Percentiles rank a stretch among this genome's conserved stretches.
Evolutionary conservation across 92 coral and sea anemone genomes (phyloP).

Genomic region (Epizoanthus stellaris): DNA sequence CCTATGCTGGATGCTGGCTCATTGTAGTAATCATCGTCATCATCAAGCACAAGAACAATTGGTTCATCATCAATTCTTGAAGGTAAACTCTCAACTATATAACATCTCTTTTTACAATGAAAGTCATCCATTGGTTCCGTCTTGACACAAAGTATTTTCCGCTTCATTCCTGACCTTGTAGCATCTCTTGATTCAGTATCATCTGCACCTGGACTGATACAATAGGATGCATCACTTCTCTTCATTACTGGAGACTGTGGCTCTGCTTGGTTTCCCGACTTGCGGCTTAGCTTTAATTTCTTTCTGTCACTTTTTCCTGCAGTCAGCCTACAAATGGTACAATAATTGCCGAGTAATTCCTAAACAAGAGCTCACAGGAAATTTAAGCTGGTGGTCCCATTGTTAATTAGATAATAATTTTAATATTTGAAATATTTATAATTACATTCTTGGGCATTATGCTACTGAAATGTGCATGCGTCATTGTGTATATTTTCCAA

Average conservation of each 20-base stretch:
- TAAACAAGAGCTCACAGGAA: background rate
- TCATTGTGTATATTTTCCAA: too few species aligned
- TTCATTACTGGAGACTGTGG: background rate
- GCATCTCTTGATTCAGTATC: background rate
- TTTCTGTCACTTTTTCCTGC: conserved; percentile 10
- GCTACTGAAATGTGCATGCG: too few species aligned
- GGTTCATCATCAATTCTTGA: conserved; percentile 11
- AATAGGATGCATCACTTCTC: too few species aligned
- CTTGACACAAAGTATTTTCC: conserved; percentile 23
- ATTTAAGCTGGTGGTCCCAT: background rate
- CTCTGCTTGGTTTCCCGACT: background rate
- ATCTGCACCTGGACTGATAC: background rate
- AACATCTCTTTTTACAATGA: conserved; percentile 14
- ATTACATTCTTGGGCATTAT: too few species aligned
- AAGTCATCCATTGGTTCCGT: conserved; percentile 13
- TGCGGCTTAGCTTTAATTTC: conserved; percentile 12
- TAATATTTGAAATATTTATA: too few species aligned
- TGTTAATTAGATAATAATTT: too few species aligned
- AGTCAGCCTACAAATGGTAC: conserved; percentile 7
- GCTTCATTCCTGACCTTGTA: conserved; percentile 1
- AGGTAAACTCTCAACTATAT: background rate
- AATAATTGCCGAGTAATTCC: background rate
- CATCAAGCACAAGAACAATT: conserved; percentile 39
- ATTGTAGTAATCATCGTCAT: conserved; percentile 2
- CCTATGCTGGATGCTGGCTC: background rate